phyloP scores from a whole-genome alignment of 2,888 invertebrate species.

The Caenorhabditis doughertyi region DNA sequence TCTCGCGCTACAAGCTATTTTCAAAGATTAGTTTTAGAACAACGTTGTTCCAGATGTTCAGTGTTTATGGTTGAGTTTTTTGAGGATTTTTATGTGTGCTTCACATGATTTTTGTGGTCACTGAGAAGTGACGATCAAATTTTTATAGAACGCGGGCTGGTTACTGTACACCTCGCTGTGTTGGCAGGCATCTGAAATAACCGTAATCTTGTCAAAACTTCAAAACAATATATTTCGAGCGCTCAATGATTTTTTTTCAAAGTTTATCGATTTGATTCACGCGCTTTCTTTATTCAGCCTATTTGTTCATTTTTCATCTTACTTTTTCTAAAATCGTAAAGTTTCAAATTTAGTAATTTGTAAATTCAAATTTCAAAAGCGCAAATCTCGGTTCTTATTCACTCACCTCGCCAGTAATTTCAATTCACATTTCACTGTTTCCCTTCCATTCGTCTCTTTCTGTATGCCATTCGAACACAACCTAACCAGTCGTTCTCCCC shows the following conservation, averaged over 20 bases:
- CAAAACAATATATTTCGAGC: too few species aligned
- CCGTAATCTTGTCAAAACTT: not conserved
- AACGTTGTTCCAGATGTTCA: not conserved
- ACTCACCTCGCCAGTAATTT: not conserved
- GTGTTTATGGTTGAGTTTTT: not conserved
- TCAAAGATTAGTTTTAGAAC: not conserved
- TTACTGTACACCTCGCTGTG: too few species aligned
- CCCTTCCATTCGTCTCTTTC: not conserved
- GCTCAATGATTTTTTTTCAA: too few species aligned
- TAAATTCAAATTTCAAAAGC: not conserved
- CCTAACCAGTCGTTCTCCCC: conserved; percentile 29
- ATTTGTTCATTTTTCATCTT: too few species aligned
- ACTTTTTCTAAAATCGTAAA: not conserved
- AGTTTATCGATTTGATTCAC: too few species aligned
- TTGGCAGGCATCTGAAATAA: not conserved
- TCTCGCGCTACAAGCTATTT: not conserved
- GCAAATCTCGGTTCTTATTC: not conserved
- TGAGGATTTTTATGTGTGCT: too few species aligned
- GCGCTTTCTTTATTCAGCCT: too few species aligned
- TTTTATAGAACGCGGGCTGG: too few species aligned
- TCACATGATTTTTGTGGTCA: not conserved
- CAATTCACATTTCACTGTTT: not conserved
- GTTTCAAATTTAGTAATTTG: too few species aligned
- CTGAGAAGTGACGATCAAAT: too few species aligned
- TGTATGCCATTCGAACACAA: conserved; percentile 26